Base-by-base conservation (phyloP, 2,888 invertebrate genomes). In the Pycnomerus fuliginosus region DNA sequence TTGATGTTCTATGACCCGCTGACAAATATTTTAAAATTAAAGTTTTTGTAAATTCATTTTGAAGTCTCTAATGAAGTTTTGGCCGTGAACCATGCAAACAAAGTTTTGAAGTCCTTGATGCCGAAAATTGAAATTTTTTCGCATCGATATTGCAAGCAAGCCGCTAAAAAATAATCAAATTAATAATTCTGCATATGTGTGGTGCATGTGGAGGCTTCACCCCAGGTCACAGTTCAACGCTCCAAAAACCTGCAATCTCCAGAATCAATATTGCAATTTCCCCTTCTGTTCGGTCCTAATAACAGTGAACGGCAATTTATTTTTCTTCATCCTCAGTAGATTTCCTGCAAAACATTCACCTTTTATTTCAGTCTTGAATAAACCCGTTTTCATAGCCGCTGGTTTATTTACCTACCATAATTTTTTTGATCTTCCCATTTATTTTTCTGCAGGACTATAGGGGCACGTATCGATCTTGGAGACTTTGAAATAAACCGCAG, bases 151-250 rank as follows among this genome's bases (percentile, higher is more conserved):
- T 1, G 1, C 3, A 8, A 13, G 12, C 3, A 3, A 1, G 3
- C 13, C 12, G 3, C 7, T 1, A 2, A 13, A 29, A 29, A 12
- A 14, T 12, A 12, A 7, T 11, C 5, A 15, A 15, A 3, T 29
- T 29, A 29, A 29, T 14, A 29, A 1, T 13, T 13, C n/a, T 29
- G 24, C 24, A 5, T n/a, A 16, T 16, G 16, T 35, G 4, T 10
- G 8, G 32, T 40, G 33, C 40, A 40, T 43, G 31, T 43, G 37
- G 31, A 43, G 20, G 16, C 13, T 3, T 13, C 15, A 14, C 24
- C 29, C 34, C 34, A 29, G 44, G 38, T 38, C 38, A 33, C n/a
- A 15, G 44, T 44, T 44, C 38, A 39, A 39, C 14, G 39, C 38
- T 32, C 38, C n/a, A 3, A 5, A 3, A 15, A 10, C 13, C 37